Conservation (phyloP, 2,888 invertebrate species). For the Drymonia ruficornis region DNA sequence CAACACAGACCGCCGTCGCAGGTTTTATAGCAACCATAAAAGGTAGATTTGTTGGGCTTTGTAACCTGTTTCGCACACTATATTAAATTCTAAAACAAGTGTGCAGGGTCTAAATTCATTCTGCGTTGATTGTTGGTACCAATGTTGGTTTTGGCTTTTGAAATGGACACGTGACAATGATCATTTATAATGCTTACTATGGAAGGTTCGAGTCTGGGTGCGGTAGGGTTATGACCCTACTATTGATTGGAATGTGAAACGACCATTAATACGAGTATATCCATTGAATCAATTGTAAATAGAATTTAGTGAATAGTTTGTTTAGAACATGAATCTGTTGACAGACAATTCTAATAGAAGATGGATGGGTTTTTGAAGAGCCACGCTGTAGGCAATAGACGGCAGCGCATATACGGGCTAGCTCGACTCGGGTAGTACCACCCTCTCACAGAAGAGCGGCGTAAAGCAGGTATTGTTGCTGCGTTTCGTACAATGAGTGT, state of each 20-base stretch:
- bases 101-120: conserved; percentile 17
- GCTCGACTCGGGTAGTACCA: too few species aligned
- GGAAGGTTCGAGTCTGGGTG: conserved; percentile 25
- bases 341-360: too few species aligned
- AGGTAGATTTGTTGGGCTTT: conserved; percentile 16
- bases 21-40: conserved; percentile 30
- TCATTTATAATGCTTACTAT: conserved; percentile 24
- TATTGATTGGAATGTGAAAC: conserved; percentile 16
- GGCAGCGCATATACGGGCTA: too few species aligned
- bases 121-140: background rate
- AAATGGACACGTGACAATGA: conserved; percentile 33
- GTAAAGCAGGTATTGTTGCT: too few species aligned
- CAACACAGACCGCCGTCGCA: conserved; percentile 38
- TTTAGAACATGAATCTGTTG: background rate
- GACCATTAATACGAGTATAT: background rate
- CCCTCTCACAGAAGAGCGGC: too few species aligned
- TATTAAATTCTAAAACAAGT: conserved; percentile 18
- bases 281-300: background rate
- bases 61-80: conserved; percentile 10
- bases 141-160: conserved; percentile 22
- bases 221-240: conserved; percentile 30
- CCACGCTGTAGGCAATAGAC: too few species aligned
- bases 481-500: too few species aligned
- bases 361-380: too few species aligned
- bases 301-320: background rate